Base-by-base conservation (phyloP, 2,113 vertebrate species). In the Neopipo cinnamomea region DNA sequence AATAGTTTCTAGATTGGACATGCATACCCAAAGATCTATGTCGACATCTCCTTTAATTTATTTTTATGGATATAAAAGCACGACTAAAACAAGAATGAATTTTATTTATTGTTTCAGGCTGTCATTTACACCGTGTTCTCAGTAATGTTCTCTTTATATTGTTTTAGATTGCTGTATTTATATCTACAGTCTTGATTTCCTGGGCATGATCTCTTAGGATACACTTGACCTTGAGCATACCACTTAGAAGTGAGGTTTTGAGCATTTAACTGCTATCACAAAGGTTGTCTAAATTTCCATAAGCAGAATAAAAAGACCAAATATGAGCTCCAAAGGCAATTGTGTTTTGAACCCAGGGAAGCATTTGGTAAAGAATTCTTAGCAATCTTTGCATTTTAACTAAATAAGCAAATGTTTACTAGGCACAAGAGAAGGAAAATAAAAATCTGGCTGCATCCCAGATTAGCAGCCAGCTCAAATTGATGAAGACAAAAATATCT, bases 331-430 rank as follows among this genome's bases (percentile, higher is more conserved):
- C 58, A 95, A 94, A 90, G 35, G 56, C 76, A 90, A 81, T 86
- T 84, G 22, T 86, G n/a, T 84, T 95, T 97, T 96, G 85, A 96
- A 95, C 72, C 72, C 56, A 78, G 80, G 76, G 91, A 95, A 93
- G 83, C 79, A 93, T 93, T 76, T 94, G 79, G 50, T 89, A 94
- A 77, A 96, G 71, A 85, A 76, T 84, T 96, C 74, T 85, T 87
- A 94, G 93, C 56, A 93, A 87, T 91, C 81, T 93, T 94, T 95
- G 73, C 83, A 96, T 96, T 95, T 94, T 92, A 90, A 94, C 94
- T 84, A 93, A 95, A 94, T 93, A 97, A 93, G 92, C 59, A 86
- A 84, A 70, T 75, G 86, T 96, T 96, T 97, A 92, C 76, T 72
- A 96, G 93, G 83, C 76, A 91, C 83, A 89, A 76, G 93, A 93